phyloP scores from a whole-genome alignment of 35 echinoderm and acorn worm genomes.

The Patiria miniata region DNA sequence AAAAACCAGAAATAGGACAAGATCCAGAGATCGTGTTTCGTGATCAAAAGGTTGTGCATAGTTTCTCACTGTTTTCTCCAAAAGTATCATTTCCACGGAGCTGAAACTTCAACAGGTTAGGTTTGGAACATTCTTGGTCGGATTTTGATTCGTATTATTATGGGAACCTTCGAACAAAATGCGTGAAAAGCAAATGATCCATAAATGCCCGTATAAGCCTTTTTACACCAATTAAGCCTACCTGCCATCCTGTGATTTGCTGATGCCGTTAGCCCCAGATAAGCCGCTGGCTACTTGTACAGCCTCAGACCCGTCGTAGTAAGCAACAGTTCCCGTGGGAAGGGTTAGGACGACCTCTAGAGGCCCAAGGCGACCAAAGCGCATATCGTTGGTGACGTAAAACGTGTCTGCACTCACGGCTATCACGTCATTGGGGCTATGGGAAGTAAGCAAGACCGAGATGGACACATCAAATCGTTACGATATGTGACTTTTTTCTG shows the following conservation, averaged over 20 bases:
- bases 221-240: background rate
- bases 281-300: slow-evolving; percentile 23
- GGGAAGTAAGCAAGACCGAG: background rate
- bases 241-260: slow-evolving; percentile 34
- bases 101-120: too few relatives aligned
- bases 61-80: too few relatives aligned
- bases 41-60: too few relatives aligned
- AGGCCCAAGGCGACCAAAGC: background rate
- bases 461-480: background rate
- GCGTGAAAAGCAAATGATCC: too few relatives aligned
- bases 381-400: slow-evolving; percentile 58
- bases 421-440: slow-evolving; percentile 47
- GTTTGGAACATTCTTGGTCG: too few relatives aligned
- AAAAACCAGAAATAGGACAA: too few relatives aligned
- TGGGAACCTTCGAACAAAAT: too few relatives aligned
- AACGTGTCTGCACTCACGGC: slow-evolving; percentile 55
- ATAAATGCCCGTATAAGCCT: too few relatives aligned
- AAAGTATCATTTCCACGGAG: too few relatives aligned
- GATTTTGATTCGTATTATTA: too few relatives aligned
- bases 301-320: slow-evolving; percentile 60
- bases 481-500: background rate
- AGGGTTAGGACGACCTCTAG: slow-evolving; percentile 37
- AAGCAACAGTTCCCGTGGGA: slow-evolving; percentile 45
- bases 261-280: slow-evolving; percentile 23
- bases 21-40: too few relatives aligned